Base-by-base conservation (phyloP, 2,888 invertebrate species). In the Torymus tubicola region DNA sequence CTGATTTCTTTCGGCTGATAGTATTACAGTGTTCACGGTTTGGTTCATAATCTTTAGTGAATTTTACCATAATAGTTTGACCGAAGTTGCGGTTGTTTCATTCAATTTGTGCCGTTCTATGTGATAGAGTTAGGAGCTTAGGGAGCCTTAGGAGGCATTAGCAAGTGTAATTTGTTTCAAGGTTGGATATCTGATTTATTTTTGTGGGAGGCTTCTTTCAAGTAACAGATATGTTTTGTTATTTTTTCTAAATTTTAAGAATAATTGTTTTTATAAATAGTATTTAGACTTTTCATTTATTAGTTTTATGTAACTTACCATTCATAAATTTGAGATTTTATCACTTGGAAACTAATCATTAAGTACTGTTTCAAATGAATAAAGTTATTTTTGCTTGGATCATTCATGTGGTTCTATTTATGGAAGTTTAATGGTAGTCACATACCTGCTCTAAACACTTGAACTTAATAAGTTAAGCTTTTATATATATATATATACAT, bases 91-190 rank as follows among this genome's bases (percentile, higher is more conserved):
- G 21, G 4, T 16, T 52, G 50, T 58, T 67, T 64, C n/a, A 73
- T n/a, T 73, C 64, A 74, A 58, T 42, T n/a, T 58, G 52, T 69
- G 55, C 14, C 52, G 52, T 69, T 69, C 61, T 73, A 8, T 42
- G 8, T 1, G 42, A 42, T 76, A 21, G 31, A n/a, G 53, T 76
- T 63, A 63, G 53, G 13, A 60, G 63, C 31, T 55, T 76, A 67
- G 14, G n/a, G 57, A 50, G 21, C 13, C 55, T 65, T 57, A 58
- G 57, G 14, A 5, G 21, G 10, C 65, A 57, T 18, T 57, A 52
- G 55, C 60, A 42, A 42, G 8, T 42, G 21, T 63, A 74, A 60
- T 74, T 67, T 11, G 60, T 58, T 50, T 74, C 65, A 74, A 74
- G 74, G 67, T 67, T 74, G 67, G 14, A 21, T 16, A 16, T 16